Base-by-base conservation (phyloP, 2,113 vertebrate genomes). In the Otus sunia region DNA sequence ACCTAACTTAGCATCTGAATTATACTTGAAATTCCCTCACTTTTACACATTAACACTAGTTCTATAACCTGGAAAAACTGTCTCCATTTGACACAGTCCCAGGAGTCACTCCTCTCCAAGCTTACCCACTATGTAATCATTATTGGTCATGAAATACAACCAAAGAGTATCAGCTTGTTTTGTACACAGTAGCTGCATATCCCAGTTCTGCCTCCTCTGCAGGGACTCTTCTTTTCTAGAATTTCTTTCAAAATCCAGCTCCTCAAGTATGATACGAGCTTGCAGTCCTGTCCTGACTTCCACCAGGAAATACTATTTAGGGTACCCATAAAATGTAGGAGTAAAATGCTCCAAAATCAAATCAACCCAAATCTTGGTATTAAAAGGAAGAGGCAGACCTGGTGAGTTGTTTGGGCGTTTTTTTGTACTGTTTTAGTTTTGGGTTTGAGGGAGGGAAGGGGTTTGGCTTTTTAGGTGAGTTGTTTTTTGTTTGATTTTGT, bases 341-440 rank as follows among this genome's bases (percentile, higher is more conserved):
- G 14, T 13, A 77, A 85, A 80, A 32, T 56, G 19, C 18, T 84
- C 21, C 21, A 77, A 77, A 79, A 55, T 52, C 17, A 60, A 64
- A 50, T 43, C 23, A 78, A 63, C 6, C 1, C 6, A 83, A 60
- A 86, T 34, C 23, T 47, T 43, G 22, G 26, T 58, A 59, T 18
- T 32, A 50, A 79, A 53, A 78, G 22, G 37, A 81, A 90, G 49
- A 53, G 9, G 32, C 14, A 92, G 59, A 59, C 17, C 55, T 72
- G 6, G 5, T 50, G 8, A 4, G 11, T 19, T 52, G 4, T 52
- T 50, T 8, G 1, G 27, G 9, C 6, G 1, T 0, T 0, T 2
- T 89, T 69, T 67, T 47, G 15, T 55, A 75, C 22, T 62, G 47
- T 7, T 67, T 88, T 41, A 30, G 11, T 17, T 29, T 47, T 25